Evolutionary conservation across 2,888 invertebrate genomes (phyloP).

Genomic region (Acanthacorydalis orientalis): DNA sequence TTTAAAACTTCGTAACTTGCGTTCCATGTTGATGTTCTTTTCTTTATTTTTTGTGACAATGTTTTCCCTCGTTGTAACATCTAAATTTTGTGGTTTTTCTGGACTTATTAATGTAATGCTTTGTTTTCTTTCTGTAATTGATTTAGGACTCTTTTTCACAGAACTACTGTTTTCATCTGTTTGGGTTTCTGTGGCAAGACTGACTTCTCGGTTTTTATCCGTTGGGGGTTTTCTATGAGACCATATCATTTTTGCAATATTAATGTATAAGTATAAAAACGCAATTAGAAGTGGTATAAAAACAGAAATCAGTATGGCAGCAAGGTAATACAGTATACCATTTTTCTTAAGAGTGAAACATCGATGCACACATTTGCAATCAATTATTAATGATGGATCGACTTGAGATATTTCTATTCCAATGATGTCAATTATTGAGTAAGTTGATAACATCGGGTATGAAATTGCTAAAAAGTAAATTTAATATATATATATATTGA

Average conservation of each 20-base stretch:
- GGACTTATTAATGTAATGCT: constrained; percentile 11
- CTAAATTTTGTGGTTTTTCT: constrained; percentile 14
- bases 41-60: constrained; percentile 7
- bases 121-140: constrained; percentile 5
- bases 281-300: constrained; percentile 29
- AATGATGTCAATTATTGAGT: constrained; percentile 11
- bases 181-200: not conserved
- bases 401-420: not conserved
- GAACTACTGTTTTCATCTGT: constrained; percentile 4
- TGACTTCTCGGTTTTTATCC: constrained; percentile 5
- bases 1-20: constrained; percentile 37
- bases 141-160: constrained; percentile 5
- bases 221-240: constrained; percentile 23
- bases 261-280: constrained; percentile 32
- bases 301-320: constrained; percentile 20
- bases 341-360: constrained; percentile 16
- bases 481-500: not conserved
- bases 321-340: constrained; percentile 16
- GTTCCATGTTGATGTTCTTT: constrained; percentile 17
- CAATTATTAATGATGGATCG: constrained; percentile 15
- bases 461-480: constrained; percentile 20
- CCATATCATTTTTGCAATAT: constrained; percentile 34
- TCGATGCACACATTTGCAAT: constrained; percentile 15
- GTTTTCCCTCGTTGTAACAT: constrained; percentile 8
- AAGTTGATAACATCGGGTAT: constrained; percentile 26